These are phyloP conservation scores for Chironomus tepperi DNA, from an alignment of 1,140 invertebrate genomes.

Conservation along the genomic window DNA sequence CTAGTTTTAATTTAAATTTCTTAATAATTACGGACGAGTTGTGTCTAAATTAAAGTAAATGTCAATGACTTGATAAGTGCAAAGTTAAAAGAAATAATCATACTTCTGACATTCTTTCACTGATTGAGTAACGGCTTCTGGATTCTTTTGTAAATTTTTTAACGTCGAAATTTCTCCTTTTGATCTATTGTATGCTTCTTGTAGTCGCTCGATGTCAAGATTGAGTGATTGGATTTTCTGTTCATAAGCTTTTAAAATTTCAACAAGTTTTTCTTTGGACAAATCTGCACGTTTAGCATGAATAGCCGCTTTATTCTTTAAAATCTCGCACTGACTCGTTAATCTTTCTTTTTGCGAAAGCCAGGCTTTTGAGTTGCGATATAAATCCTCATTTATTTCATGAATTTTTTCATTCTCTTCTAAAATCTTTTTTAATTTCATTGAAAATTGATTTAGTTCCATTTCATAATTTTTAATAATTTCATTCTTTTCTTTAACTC, in stretches of 20 bases:
- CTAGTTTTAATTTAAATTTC: not conserved
- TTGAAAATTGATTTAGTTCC: slow-evolving; percentile 51
- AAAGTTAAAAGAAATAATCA: too few species aligned
- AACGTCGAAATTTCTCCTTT: slow-evolving; percentile 47
- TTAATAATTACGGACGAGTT: too few species aligned
- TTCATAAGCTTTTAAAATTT: slow-evolving; percentile 50
- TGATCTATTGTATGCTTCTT: slow-evolving; percentile 45
- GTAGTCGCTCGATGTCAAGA: slow-evolving; percentile 49
- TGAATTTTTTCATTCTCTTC: slow-evolving; percentile 54
- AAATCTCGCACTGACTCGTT: slow-evolving; percentile 35
- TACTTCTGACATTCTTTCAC: slow-evolving; percentile 53
- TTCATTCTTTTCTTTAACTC: slow-evolving; percentile 54
- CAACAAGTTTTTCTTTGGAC: slow-evolving; percentile 50
- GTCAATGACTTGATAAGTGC: too few species aligned
- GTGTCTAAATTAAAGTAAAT: too few species aligned
- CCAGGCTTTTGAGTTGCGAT: slow-evolving; percentile 43
- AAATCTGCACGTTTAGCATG: slow-evolving; percentile 41
- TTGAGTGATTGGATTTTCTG: slow-evolving; percentile 49
- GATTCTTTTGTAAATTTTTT: slow-evolving; percentile 45
- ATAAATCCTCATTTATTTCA: slow-evolving; percentile 46
- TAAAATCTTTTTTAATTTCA: slow-evolving; percentile 49
- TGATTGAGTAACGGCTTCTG: slow-evolving; percentile 46
- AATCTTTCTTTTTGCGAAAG: slow-evolving; percentile 36
- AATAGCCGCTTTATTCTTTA: slow-evolving; percentile 33
- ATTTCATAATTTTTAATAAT: slow-evolving; percentile 50